Base-by-base conservation (phyloP, 2,888 invertebrate species). In the Caenorhabditis imperialis region DNA sequence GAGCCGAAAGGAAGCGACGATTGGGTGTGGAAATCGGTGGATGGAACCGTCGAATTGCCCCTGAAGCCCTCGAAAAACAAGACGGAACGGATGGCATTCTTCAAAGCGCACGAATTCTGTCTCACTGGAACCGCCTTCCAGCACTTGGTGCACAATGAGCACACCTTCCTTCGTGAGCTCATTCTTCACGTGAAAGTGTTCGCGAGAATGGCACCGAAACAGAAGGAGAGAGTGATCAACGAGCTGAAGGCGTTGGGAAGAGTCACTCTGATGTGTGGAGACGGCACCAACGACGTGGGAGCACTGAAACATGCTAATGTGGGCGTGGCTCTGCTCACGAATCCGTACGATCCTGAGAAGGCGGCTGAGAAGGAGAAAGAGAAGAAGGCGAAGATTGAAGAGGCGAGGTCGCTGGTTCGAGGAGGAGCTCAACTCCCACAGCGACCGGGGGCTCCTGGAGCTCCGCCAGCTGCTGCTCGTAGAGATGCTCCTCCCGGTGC, bases 231-330 rank as follows among this genome's bases (percentile, higher is more conserved):
- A 88, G 93, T 98, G 2, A 93, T 99, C 44, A 93, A 94, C 8
- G 92, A 93, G 4, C 90, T 99, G 57, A 97, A 95, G 88, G 91
- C 92, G 30, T 90, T 94, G 12, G 99, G 99, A 4, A 94, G 92
- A 87, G 92, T 92, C 3, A 96, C 97, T 0, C 91, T 99, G 2
- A 99, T 99, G 99, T 99, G 99, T 88, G 99, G 99, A 1, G 99
- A 99, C 90, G 99, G 99, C 60, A 99, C 99, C 1, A 99, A 99
- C 89, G 99, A 99, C 90, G 99, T 99, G 12, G 99, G 99, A 18
- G 96, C 96, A 4, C 90, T 99, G 53, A 99, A 99, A 90, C 99
- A 99, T 90, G 96, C 99, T 33, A 93, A 99, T 90, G 96, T 94
- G 86, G 93, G 87, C 7, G 88, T 88, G 6, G 88, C 88, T 3